Conservation (phyloP, 64 coral and sea anemone species). For the Dendronephthya gigantea region DNA sequence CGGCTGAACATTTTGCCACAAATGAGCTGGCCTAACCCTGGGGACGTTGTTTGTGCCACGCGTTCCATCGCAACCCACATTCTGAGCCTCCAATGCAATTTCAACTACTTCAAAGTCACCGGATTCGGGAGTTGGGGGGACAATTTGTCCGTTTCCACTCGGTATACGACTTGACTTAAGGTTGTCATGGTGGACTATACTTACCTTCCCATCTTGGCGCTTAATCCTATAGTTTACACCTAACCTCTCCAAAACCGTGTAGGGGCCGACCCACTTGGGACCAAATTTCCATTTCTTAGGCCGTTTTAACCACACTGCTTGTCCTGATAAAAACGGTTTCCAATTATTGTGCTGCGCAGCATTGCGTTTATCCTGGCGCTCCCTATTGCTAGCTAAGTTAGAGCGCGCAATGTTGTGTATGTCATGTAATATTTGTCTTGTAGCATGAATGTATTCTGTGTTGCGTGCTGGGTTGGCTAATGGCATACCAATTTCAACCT, state of each 20-base stretch:
- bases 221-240: not conserved
- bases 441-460: not conserved
- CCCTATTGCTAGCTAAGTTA: not conserved
- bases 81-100: too few species aligned
- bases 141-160: too few species aligned
- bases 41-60: too few species aligned
- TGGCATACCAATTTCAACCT: not conserved
- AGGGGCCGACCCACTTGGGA: not conserved
- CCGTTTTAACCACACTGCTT: not conserved
- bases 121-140: too few species aligned
- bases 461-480: not conserved
- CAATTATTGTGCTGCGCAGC: not conserved
- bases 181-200: too few species aligned
- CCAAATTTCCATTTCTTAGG: conserved; percentile 8
- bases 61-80: too few species aligned
- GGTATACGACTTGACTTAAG: too few species aligned
- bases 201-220: too few species aligned
- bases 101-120: too few species aligned
- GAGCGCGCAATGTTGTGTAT: not conserved
- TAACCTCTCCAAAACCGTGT: not conserved
- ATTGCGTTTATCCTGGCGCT: not conserved
- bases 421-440: not conserved
- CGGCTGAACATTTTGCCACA: too few species aligned
- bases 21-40: too few species aligned
- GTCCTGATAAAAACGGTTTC: not conserved